phyloP scores from a whole-genome alignment of 1,140 invertebrate genomes.

The Pantala flavescens region DNA sequence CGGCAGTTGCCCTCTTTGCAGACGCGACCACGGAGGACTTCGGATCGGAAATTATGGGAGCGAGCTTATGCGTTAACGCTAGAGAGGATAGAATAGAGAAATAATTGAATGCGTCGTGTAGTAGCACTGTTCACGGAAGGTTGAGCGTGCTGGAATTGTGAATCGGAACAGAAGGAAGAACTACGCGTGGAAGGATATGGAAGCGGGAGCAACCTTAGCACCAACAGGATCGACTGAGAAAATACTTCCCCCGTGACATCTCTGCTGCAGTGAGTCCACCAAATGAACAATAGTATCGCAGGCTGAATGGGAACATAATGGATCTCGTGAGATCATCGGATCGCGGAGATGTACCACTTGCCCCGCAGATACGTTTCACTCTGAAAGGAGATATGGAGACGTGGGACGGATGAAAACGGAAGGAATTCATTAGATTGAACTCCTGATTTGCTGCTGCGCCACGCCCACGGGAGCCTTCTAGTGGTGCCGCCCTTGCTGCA shows the following conservation, averaged over 20 bases:
- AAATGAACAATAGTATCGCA: background rate
- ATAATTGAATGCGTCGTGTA: background rate
- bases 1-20: background rate
- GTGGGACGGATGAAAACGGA: background rate
- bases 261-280: background rate
- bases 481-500: background rate
- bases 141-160: background rate
- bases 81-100: background rate
- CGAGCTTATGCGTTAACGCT: background rate
- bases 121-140: background rate
- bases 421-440: background rate
- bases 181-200: background rate
- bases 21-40: background rate
- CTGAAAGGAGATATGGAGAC: background rate
- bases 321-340: background rate
- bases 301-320: background rate
- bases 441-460: background rate
- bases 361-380: too few relatives aligned
- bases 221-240: background rate
- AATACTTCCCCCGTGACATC: background rate
- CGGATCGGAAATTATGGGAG: background rate
- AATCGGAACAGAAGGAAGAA: background rate
- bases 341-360: too few relatives aligned
- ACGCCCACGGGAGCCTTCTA: background rate
- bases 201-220: background rate